Evolutionary conservation across 2,113 vertebrate species (phyloP), one percentile per base, ranked within the genome.

Genomic region (Motacilla tschutschensis): DNA sequence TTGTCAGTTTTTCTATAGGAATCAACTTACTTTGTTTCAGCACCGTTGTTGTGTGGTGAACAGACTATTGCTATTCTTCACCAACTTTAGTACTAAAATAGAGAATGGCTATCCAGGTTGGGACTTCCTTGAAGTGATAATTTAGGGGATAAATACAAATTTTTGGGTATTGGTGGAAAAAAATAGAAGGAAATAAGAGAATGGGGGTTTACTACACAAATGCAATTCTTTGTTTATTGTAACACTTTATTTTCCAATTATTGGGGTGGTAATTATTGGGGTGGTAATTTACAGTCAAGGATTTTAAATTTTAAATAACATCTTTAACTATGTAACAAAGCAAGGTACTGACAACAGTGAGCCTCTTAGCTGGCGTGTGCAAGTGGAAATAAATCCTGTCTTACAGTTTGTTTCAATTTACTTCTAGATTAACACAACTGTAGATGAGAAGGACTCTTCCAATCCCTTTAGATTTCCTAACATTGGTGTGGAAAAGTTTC

Each of bases 381-480:
- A 85, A 59, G 22, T 83, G 35, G 64, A 83, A 83, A 74, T 33
- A 16, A 73, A 63, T 53, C 20, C 12, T 62, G 36, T 79, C 36
- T 93, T 58, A 83, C 40, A n/a, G 24, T 66, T 72, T 66, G 38
- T 85, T 78, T 86, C 79, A 76, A 93, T 94, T 96, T 92, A 10
- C 77, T 96, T 96, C 69, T 87, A 99, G 99, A 99, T 99, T 89
- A 99, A 99, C 94, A 99, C 98, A 63, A 99, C 99, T 15, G 93
- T 26, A 62, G 98, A 98, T 71, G 98, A 99, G 95, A 97, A 95
- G 87, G 98, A 99, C 82, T 76, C 96, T 71, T 97, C 98, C 91
- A 99, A 99, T 97, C 99, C 99, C 14, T 99, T 99, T 93, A 98
- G 99, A 81, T 99, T 99, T 86, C 98, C 98, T 50, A 99, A 99